phyloP scores from a whole-genome alignment of 2,888 invertebrate genomes.

The Rhogogaster chlorosoma region DNA sequence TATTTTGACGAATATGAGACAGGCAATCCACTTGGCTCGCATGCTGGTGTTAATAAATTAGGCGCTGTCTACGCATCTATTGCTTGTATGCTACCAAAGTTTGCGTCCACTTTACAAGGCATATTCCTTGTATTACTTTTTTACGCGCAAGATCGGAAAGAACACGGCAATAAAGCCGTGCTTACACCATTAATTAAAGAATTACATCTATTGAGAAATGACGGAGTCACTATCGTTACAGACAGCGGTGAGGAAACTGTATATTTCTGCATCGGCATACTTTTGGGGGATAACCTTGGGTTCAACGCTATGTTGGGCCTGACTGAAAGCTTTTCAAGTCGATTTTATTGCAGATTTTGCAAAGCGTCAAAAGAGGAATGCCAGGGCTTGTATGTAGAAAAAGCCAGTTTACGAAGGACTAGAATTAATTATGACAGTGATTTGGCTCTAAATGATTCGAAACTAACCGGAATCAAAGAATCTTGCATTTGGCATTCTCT shows the following conservation, averaged over 20 bases:
- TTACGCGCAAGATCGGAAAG: conserved; percentile 1
- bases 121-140: conserved; percentile 50
- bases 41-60: no score
- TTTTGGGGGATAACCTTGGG: conserved; percentile 55
- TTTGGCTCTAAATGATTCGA: conserved; percentile 37
- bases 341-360: conserved; percentile 46
- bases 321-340: conserved; percentile 43
- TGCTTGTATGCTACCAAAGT: conserved; percentile 51
- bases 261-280: conserved; percentile 51
- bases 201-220: conserved; percentile 33
- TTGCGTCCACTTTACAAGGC: conserved; percentile 21
- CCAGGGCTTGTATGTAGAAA: conserved; percentile 31
- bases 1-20: no score
- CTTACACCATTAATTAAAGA: conserved; percentile 50
- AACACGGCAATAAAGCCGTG: conserved; percentile 26
- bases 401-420: conserved; percentile 34
- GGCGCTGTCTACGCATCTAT: conserved; percentile 56
- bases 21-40: no score
- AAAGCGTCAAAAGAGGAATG: conserved; percentile 32
- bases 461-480: conserved; percentile 49
- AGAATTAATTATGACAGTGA: conserved; percentile 42
- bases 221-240: conserved; percentile 28
- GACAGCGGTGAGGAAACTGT: conserved; percentile 35
- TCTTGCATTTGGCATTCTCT: conserved; percentile 52
- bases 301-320: conserved; percentile 51